Evolutionary conservation across 37 sponge, comb jelly and placozoan genomes (phyloP).

Genomic region (Lycopodina hypogea): DNA sequence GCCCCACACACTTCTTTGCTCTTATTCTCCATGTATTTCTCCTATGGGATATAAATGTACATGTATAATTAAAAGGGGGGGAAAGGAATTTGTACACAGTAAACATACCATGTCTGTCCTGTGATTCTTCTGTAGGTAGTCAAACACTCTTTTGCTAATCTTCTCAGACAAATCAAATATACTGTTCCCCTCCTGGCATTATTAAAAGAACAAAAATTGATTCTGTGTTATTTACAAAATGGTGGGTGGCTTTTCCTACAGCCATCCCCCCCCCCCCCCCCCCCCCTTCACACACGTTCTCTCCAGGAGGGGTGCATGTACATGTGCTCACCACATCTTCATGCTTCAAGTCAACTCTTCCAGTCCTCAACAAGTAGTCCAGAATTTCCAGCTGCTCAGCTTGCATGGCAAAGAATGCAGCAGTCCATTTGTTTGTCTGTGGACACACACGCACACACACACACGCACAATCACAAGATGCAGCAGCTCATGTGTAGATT

Average conservation of each 20-base stretch:
- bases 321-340: background rate
- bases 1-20: background rate
- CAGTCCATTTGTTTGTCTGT: slow-evolving; percentile 4
- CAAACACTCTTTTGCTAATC: background rate
- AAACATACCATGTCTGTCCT: background rate
- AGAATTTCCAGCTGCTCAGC: background rate
- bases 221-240: too few relatives aligned
- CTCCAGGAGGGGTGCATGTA: too few relatives aligned
- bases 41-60: background rate
- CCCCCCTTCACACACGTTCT: too few relatives aligned
- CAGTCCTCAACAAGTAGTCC: background rate
- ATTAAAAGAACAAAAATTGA: background rate
- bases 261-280: too few relatives aligned
- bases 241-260: too few relatives aligned
- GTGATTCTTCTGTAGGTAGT: background rate
- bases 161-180: background rate
- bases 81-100: background rate
- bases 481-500: too few relatives aligned
- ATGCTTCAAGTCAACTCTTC: slow-evolving; percentile 5
- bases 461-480: too few relatives aligned
- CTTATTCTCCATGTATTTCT: background rate
- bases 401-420: slow-evolving; percentile 8
- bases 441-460: too few relatives aligned
- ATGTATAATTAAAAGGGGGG: background rate
- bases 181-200: background rate